Conservation (phyloP, 2,113 vertebrate species). For the Azemiops feae region DNA sequence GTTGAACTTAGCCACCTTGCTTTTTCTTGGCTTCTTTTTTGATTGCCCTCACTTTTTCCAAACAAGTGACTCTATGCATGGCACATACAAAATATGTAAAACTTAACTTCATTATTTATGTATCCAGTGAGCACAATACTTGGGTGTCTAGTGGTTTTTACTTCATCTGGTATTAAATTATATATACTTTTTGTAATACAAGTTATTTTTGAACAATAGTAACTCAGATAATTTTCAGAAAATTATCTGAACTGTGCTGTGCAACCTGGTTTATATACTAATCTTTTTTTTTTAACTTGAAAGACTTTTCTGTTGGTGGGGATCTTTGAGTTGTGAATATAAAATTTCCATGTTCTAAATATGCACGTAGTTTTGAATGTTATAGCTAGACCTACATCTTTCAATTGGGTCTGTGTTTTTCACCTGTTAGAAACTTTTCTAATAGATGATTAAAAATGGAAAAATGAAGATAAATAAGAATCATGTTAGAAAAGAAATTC, state of each 20-base stretch:
- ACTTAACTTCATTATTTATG: not conserved
- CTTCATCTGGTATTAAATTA: not conserved
- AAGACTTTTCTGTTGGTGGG: not conserved
- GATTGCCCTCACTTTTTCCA: not conserved
- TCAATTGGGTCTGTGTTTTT: not conserved
- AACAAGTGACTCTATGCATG: not conserved
- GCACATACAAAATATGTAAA: not conserved
- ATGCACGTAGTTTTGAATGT: not conserved
- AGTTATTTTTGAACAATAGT: not conserved
- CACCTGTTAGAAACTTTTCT: not conserved
- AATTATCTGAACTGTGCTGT: not conserved
- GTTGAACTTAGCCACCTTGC: not conserved
- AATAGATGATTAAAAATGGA: not conserved
- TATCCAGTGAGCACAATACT: not conserved
- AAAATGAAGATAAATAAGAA: not conserved
- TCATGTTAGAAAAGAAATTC: not conserved
- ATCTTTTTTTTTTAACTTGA: not conserved
- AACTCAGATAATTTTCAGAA: not conserved
- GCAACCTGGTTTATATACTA: not conserved
- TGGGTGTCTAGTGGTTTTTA: not conserved
- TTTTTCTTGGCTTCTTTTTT: not conserved
- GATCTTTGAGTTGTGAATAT: not conserved
- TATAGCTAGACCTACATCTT: not conserved
- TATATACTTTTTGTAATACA: not conserved
- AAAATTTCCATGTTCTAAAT: not conserved